Base-by-base conservation (phyloP, 1,140 invertebrate species). In the Neoseiulus cucumeris region DNA sequence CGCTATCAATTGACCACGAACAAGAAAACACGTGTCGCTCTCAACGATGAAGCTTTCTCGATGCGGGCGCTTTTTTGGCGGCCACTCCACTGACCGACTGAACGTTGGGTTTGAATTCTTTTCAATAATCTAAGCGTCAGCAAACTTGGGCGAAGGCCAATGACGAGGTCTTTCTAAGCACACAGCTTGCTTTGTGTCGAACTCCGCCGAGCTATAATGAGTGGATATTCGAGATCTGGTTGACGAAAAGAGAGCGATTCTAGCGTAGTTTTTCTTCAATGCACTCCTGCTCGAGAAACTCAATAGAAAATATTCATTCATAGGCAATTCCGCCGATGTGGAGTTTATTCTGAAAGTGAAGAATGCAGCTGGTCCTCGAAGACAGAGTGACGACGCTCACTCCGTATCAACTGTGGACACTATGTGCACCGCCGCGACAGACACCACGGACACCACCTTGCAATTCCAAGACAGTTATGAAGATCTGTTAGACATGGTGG, bases 341-440 rank as follows among this genome's bases (percentile, higher is more conserved):
- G 78, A 79, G 70, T 81, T 81, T 71, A 76, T 79, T 65, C 78
- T 82, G 69, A 59, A 74, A 69, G 70, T 76, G 45, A 75, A 70
- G 65, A 55, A 42, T 33, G 65, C 68, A 1, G 65, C 66, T 51
- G 71, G 71, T 64, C 69, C 66, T 65, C 65, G 66, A 42, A 59
- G 72, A 65, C 74, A 74, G 42, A 70, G 72, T 51, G 78, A 80
- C 47, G 78, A 79, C 67, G 51, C 51, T 14, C 51, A 20, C 12
- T 59, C 51, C 14, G 51, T 59, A 29, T 59, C 51, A 25, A 59
- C 51, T 25, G 33, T 59, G 14, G 79, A 81, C 65, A 72, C 72
- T 1, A 71, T 72, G 47, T 80, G 79, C 70, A 70, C 75, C 64
- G 78, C 79, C 1, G 74, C 73, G 5, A 80, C 79, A 4, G 79